Evolutionary conservation across 2,113 vertebrate species (phyloP), one percentile per base, ranked within the genome.

Genomic region (Gopherus flavomarginatus): DNA sequence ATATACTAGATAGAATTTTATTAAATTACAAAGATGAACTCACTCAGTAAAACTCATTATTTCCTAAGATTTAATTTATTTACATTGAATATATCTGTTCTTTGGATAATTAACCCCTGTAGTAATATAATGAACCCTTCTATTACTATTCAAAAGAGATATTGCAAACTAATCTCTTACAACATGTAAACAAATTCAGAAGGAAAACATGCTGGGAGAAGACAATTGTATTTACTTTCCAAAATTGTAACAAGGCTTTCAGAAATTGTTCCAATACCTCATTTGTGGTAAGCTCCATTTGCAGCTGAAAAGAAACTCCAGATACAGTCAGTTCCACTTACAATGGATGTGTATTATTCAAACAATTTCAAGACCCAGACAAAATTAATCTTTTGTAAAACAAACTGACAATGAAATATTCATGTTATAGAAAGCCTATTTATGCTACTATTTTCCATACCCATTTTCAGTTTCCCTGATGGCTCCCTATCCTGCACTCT

Each of bases 1-100:
- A 95, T 94, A 75, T 59, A 84, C 83, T 92, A 59, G 27, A 31
- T 84, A 84, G 13, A 53, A 86, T 94, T 95, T 92, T 88, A 89
- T 59, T 90, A 92, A 94, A 96, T 96, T 95, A 90, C 14, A 87
- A 87, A n/a, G 81, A 92, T 90, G 31, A 94, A 91, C 52, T 16
- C 21, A 95, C 97, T 90, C 92, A 96, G 44, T 53, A 91, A 92
- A 97, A 85, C 52, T 83, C 94, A 27, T 38, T 93, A 42, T 90
- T 95, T 93, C 54, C 56, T 93, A 87, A 83, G 81, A 97, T 90
- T 57, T 52, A 90, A 93, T 81, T 93, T 96, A 93, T 87, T 92
- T 94, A 82, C 91, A 57, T 50, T 83, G 78, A 88, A 92, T 75
- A 83, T 54, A 91, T 83, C 92, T 91, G 14, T 35, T 93, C 77